Evolutionary conservation across 2,888 invertebrate species (phyloP), one percentile per base, ranked within the genome.

Genomic region (Scaeva pyrastri): DNA sequence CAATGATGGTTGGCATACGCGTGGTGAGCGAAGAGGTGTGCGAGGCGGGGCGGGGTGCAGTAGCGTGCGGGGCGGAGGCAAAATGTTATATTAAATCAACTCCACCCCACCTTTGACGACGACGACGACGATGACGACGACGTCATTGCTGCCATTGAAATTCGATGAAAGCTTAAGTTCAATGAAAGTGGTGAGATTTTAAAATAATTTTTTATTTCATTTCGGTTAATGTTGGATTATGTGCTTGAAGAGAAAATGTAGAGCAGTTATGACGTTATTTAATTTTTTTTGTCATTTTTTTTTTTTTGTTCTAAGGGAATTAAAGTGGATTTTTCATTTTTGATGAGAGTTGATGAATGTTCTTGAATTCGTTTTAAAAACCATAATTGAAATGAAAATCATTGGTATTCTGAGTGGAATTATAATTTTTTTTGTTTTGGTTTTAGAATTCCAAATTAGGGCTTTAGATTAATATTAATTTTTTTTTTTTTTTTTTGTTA

Each of bases 141-240:
- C 86, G 81, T 81, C 81, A 86, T 86, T 86, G 64, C 52, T 81
- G 81, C 82, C 77, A 86, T 86, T 86, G 77, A 77, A 82, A 74
- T 56, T 71, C 82, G 43, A 82, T 86, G 82, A 82, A 86, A 81
- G 77, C 81, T 86, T 78, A 58, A 58, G 74, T 86, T 86, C 86
- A 86, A 78, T 82, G 86, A 86, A 82, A 78, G 77, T 86, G 74
- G 86, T 66, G 66, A 70, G 43, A 31, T 76, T 19, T 55, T 36
- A 5, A 58, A 45, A 21, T 68, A 64, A 60, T 70, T 12, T 80
- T 62, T 55, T 60, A 71, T n/a, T 50, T 14, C 16, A 19, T 79
- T 31, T 52, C 11, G 36, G 26, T 50, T 48, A 60, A 58, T 68
- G 58, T 52, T 79, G 66, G 60, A 50, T 81, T 81, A 58, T 43